Percentiles rank a stretch among this genome's conserved stretches.
phyloP scores from a whole-genome alignment of 1,140 invertebrate genomes.

The Drosophila burlai region DNA sequence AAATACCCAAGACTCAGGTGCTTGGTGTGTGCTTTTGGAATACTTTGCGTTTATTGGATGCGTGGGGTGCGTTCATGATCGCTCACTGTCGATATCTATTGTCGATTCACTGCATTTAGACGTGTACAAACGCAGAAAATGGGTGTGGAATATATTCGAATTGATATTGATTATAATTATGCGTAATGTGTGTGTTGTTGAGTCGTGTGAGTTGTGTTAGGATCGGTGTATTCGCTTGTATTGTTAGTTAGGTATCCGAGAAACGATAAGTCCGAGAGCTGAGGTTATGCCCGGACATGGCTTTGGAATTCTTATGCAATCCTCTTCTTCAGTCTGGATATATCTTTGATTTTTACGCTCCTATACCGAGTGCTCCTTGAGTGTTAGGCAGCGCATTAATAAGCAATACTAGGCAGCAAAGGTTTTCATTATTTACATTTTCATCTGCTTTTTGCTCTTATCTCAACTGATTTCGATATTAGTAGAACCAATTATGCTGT shows the following conservation, averaged over 20 bases:
- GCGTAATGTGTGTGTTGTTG: constrained; percentile 25
- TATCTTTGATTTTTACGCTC: constrained; percentile 13
- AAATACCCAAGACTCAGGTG: constrained; percentile 18
- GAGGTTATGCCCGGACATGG: neutral
- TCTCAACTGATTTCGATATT: constrained; percentile 14
- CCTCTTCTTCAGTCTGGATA: constrained; percentile 2
- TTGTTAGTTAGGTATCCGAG: constrained; percentile 1
- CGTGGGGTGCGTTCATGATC: constrained; percentile 25
- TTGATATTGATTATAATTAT: constrained; percentile 51
- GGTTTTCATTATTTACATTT: constrained; percentile 62
- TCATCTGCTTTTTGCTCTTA: constrained; percentile 4
- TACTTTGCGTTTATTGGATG: constrained; percentile 7
- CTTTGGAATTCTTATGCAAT: neutral
- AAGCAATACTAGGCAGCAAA: constrained; percentile 65
- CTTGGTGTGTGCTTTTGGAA: constrained; percentile 21
- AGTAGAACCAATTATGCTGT: constrained; percentile 24
- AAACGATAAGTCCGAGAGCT: neutral
- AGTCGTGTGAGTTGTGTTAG: constrained; percentile 63
- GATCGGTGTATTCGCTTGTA: constrained; percentile 15
- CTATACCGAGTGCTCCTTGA: constrained; percentile 5
- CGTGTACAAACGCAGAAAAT: constrained; percentile 72
- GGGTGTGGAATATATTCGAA: constrained; percentile 76
- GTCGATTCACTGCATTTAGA: constrained; percentile 46
- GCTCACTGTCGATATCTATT: constrained; percentile 18
- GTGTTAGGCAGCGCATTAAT: constrained; percentile 70